These are phyloP conservation scores for Ceratitis capitata DNA, from an alignment of 1,140 invertebrate genomes.

Conservation along the genomic window DNA sequence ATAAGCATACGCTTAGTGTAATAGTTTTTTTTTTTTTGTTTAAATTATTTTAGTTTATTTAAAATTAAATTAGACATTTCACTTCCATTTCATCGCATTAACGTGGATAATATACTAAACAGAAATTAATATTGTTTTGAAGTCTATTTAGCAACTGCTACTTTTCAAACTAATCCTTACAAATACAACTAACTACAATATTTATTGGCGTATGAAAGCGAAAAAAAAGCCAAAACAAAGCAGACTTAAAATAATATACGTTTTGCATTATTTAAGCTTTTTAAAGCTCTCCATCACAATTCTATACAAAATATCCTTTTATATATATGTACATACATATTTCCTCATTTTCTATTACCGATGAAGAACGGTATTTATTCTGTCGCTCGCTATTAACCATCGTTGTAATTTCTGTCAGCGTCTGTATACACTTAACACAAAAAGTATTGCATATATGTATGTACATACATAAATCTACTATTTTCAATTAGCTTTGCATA, in stretches of 20 bases:
- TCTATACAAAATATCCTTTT: neutral
- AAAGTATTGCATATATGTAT: too few species aligned
- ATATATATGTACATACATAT: neutral
- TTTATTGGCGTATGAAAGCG: neutral
- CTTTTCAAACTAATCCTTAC: neutral
- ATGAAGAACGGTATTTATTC: neutral
- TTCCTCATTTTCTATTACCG: too few species aligned
- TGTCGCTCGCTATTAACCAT: neutral
- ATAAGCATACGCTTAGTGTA: neutral
- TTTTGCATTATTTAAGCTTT: neutral
- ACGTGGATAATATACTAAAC: neutral
- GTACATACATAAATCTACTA: neutral
- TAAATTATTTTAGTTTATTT: neutral
- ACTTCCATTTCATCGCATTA: slow-evolving; percentile 12
- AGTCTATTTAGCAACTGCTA: slow-evolving; percentile 9
- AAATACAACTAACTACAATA: neutral
- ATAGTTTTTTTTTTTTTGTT: neutral
- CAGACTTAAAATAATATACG: neutral
- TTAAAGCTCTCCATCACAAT: neutral
- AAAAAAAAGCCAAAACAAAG: neutral
- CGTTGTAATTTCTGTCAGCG: neutral
- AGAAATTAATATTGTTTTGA: too few species aligned
- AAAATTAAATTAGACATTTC: neutral
- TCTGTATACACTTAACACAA: neutral
- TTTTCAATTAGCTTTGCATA: neutral